phyloP scores from a whole-genome alignment of 2,113 vertebrate genomes.

The Sebastes fasciatus region DNA sequence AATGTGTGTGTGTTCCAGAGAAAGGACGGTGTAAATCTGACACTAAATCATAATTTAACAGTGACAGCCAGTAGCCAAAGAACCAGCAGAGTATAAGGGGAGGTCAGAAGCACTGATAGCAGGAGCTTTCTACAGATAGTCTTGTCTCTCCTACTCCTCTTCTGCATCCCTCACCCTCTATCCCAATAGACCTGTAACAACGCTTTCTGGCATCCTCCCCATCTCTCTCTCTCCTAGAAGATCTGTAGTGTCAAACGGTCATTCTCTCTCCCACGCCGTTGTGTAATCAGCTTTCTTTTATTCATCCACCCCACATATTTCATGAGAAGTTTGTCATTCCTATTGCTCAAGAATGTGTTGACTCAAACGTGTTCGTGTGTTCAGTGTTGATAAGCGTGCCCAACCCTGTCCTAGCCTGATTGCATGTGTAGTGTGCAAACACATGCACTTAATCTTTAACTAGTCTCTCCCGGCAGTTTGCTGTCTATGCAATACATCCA shows the following conservation, averaged over 20 bases:
- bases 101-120: conserved; percentile 14
- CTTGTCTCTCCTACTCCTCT: not conserved
- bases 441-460: conserved; percentile 3
- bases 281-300: conserved; percentile 27
- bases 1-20: conserved; percentile 17
- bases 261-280: conserved; percentile 10
- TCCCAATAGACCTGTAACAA: not conserved
- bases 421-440: conserved; percentile 26
- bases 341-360: conserved; percentile 62
- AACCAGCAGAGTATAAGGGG: conserved; percentile 5
- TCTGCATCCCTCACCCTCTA: not conserved
- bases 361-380: conserved; percentile 58
- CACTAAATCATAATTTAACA: conserved; percentile 46
- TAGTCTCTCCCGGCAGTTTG: conserved; percentile 15
- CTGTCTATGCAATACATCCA: not conserved
- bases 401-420: conserved; percentile 57
- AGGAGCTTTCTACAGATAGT: conserved; percentile 7
- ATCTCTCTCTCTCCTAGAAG: not conserved
- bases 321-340: conserved; percentile 49
- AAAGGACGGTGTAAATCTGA: conserved; percentile 2
- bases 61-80: conserved; percentile 16
- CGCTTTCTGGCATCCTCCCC: not conserved
- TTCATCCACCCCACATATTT: conserved; percentile 29
- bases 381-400: conserved; percentile 62
- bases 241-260: conserved; percentile 4